phyloP scores from a whole-genome alignment of 2,888 invertebrate species.

The Galerucella pusilla region DNA sequence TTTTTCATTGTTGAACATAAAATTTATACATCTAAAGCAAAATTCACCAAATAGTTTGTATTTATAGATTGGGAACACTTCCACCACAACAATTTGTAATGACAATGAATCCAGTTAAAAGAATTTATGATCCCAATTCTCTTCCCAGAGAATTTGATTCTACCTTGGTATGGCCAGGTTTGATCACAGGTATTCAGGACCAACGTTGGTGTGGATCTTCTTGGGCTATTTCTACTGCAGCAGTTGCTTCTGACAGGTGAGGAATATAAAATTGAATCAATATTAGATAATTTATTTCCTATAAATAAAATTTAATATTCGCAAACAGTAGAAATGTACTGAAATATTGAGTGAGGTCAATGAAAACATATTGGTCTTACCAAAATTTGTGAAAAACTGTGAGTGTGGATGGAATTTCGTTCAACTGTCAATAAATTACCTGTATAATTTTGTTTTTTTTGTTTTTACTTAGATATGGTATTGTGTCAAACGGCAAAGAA shows the following conservation, averaged over 20 bases:
- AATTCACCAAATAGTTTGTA: background rate
- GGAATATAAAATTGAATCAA: slow-evolving; percentile 37
- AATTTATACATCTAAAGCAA: no score
- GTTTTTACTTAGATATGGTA: slow-evolving; percentile 72
- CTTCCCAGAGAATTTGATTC: slow-evolving; percentile 83
- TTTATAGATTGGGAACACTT: slow-evolving; percentile 66
- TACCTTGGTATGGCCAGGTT: slow-evolving; percentile 77
- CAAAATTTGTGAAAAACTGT: no score
- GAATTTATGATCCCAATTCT: slow-evolving; percentile 69
- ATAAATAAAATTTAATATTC: no score
- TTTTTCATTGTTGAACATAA: no score
- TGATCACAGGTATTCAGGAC: slow-evolving; percentile 77
- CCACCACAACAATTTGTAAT: slow-evolving; percentile 67
- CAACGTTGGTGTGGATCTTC: slow-evolving; percentile 88
- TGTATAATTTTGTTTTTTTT: background rate
- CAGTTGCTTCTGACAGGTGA: slow-evolving; percentile 82
- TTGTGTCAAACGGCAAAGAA: slow-evolving; percentile 86
- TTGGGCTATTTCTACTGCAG: slow-evolving; percentile 91
- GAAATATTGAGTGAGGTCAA: no score
- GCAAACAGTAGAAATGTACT: no score
- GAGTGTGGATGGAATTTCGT: no score
- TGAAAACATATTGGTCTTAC: no score
- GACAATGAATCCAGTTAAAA: slow-evolving; percentile 71
- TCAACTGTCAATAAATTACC: no score
- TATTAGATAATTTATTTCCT: background rate